Percentiles rank a stretch among this genome's conserved stretches.
These are phyloP conservation scores for Peromyscus maniculatus DNA, from an alignment of 2,113 vertebrate genomes.

Conservation along the genomic window DNA sequence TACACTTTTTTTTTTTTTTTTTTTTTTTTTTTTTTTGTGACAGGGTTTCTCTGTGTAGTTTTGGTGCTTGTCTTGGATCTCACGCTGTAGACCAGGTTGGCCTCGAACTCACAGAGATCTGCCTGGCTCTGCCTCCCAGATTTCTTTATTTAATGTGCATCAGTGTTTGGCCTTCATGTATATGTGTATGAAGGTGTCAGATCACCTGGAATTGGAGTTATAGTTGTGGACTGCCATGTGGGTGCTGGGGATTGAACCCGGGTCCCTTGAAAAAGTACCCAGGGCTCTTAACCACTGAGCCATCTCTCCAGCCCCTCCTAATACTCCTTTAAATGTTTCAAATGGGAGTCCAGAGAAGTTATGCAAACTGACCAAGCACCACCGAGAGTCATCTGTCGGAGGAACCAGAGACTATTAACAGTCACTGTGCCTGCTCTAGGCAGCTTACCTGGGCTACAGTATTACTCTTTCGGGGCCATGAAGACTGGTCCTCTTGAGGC, in stretches of 20 bases:
- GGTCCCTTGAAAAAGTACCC: too few relatives aligned
- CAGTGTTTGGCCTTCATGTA: not conserved
- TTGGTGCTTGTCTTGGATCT: too few relatives aligned
- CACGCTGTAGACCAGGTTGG: too few relatives aligned
- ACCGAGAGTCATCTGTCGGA: not conserved
- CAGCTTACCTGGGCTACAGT: not conserved
- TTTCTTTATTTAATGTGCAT: not conserved
- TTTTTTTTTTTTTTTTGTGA: too few relatives aligned
- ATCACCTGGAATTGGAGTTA: not conserved
- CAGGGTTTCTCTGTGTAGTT: too few relatives aligned
- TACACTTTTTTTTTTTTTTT: too few relatives aligned
- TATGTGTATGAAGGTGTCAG: not conserved
- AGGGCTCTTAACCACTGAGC: not conserved
- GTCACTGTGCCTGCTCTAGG: not conserved
- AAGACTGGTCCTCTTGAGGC: not conserved
- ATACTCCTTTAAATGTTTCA: not conserved
- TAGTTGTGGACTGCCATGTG: not conserved
- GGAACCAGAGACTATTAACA: not conserved
- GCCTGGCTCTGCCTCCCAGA: not conserved
- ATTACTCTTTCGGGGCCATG: too few relatives aligned
- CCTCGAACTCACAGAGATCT: too few relatives aligned
- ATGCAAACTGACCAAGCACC: not conserved
- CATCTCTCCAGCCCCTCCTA: not conserved
- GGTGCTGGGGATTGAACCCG: not conserved
- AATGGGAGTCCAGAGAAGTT: not conserved